Evolutionary conservation across 2,888 invertebrate species (phyloP).

Genomic region (Tachystola acroxantha): DNA sequence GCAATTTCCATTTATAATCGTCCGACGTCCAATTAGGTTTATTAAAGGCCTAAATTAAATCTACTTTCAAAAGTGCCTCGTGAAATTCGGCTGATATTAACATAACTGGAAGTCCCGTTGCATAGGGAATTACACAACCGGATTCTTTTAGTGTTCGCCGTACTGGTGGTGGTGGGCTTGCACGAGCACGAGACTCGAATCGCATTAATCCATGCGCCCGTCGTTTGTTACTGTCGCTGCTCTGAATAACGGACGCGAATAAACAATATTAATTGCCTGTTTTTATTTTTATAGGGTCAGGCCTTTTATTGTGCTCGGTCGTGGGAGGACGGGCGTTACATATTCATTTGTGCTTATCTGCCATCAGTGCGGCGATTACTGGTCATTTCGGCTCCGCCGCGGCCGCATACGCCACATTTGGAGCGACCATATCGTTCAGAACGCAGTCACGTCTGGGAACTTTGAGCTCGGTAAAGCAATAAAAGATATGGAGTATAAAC

Average conservation of each 20-base stretch:
- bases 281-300: conserved; percentile 68
- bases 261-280: conserved; percentile 71
- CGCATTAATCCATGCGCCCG: conserved; percentile 51
- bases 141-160: conserved; percentile 21
- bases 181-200: conserved; percentile 12
- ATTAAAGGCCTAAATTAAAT: conserved; percentile 50
- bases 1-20: conserved; percentile 25
- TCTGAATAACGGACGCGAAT: conserved; percentile 67
- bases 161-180: conserved; percentile 12
- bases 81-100: conserved; percentile 73
- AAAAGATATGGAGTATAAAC: conserved; percentile 46
- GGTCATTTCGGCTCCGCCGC: conserved; percentile 47
- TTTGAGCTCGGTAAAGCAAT: conserved; percentile 37
- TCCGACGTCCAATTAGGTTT: conserved; percentile 28
- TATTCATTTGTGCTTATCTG: conserved; percentile 73
- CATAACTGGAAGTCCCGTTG: conserved; percentile 76
- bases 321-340: conserved; percentile 69
- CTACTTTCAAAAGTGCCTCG: conserved; percentile 64
- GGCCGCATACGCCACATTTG: conserved; percentile 53
- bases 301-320: conserved; percentile 54
- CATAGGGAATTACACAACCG: conserved; percentile 70
- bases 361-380: conserved; percentile 60
- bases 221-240: conserved; percentile 61
- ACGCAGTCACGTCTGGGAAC: conserved; percentile 43
- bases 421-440: conserved; percentile 34